These are phyloP conservation scores for Acronicta alni DNA, from an alignment of 2,888 invertebrate species.

Conservation along the genomic window DNA sequence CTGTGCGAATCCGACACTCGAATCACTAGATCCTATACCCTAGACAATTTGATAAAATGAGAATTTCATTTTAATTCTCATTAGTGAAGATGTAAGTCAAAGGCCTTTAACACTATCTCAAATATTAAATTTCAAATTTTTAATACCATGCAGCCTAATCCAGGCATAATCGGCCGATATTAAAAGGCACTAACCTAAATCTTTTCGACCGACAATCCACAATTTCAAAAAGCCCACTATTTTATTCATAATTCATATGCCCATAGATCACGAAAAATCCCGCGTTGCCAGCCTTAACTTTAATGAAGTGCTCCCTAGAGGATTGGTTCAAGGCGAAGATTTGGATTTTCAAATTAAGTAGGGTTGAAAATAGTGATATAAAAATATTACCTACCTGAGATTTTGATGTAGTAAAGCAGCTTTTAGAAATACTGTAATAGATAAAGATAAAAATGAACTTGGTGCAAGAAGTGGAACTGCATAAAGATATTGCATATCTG, in stretches of 20 bases:
- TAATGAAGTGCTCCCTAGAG: constrained; percentile 51
- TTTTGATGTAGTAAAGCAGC: background rate
- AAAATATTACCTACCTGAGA: constrained; percentile 4
- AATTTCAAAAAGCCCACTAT: constrained; percentile 31
- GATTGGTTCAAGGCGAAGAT: constrained; percentile 2
- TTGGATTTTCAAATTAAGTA: constrained; percentile 18
- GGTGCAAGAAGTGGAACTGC: too few species aligned
- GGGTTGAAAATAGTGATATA: constrained; percentile 1
- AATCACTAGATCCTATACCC: too few species aligned
- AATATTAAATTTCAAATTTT: constrained; percentile 10
- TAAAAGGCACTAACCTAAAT: constrained; percentile 35
- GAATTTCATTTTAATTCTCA: too few species aligned
- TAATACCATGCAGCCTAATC: constrained; percentile 21
- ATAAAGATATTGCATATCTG: too few species aligned
- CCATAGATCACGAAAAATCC: constrained; percentile 54
- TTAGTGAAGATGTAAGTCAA: too few species aligned
- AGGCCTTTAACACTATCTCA: too few species aligned
- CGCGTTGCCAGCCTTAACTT: constrained; percentile 44
- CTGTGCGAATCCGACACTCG: too few species aligned
- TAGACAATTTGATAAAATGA: too few species aligned
- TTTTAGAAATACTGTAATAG: too few species aligned
- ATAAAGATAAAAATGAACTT: too few species aligned
- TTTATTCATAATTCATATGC: constrained; percentile 48
- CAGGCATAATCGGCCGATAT: constrained; percentile 10
- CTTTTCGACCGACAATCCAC: constrained; percentile 18